Evolutionary conservation across 2,113 vertebrate genomes (phyloP).

Genomic region (Mormyrus iriodes): DNA sequence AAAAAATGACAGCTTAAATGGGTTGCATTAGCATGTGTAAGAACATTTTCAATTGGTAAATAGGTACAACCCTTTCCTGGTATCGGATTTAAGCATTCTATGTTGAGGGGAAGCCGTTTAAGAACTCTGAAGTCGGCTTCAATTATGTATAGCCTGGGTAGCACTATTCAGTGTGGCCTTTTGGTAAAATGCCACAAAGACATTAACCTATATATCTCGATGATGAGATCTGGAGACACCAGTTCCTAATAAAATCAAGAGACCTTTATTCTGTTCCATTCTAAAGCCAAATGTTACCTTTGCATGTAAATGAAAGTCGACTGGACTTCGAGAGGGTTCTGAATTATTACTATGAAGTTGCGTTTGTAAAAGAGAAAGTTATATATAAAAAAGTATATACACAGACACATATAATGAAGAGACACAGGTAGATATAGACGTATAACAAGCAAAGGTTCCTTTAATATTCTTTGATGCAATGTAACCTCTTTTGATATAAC

Average conservation of each 20-base stretch:
- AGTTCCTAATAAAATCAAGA: constrained; percentile 53
- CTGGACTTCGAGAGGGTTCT: background rate
- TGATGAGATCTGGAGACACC: constrained; percentile 51
- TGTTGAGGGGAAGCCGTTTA: constrained; percentile 22
- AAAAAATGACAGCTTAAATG: constrained; percentile 8
- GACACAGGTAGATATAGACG: background rate
- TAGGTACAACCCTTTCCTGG: background rate
- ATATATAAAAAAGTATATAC: background rate
- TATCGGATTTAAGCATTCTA: background rate
- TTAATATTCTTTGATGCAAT: background rate
- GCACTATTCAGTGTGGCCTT: constrained; percentile 58
- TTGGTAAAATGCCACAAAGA: constrained; percentile 67
- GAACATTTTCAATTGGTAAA: background rate
- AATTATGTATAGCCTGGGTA: constrained; percentile 54
- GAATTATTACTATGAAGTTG: background rate
- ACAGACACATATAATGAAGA: background rate
- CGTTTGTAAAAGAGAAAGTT: background rate
- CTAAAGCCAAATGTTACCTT: constrained; percentile 70
- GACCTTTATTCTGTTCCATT: constrained; percentile 46
- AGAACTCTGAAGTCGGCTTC: constrained; percentile 49
- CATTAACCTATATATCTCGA: constrained; percentile 64
- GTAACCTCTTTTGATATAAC: background rate
- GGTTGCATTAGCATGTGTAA: background rate
- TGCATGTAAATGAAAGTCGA: constrained; percentile 54
- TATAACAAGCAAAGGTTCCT: background rate